Evolutionary conservation across 2,797 vertebrate genomes (phyloP), one percentile per base, ranked within the genome.

Genomic region (Microhierax caerulescens): DNA sequence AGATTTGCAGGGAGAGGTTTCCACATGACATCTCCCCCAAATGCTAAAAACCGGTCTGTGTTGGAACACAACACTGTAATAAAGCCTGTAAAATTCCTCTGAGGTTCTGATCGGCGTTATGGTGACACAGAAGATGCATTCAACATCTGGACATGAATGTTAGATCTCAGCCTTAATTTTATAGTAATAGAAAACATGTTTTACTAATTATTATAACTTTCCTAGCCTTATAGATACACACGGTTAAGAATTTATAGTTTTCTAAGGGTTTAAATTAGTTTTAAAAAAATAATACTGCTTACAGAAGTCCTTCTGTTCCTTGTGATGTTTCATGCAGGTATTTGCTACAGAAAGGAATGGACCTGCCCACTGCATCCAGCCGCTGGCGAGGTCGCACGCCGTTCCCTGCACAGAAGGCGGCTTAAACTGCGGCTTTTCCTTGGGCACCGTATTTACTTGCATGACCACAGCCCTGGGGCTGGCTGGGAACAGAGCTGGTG

Each of bases 301-400:
- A 50, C 19, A 30, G 32, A 69, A 77, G 19, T 36, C 28, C 48
- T 65, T 36, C 41, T 65, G 30, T 24, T 81, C 16, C 41, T 47
- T 51, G n/a, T 23, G 39, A 13, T 5, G 8, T 41, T 47, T 57
- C 24, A 10, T 14, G 51, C 34, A 28, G 22, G 6, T 20, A 36
- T 18, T 47, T 32, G 19, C 30, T 3, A 18, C 6, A n/a, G 1
- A 39, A 45, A 50, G 18, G 51, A 24, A 77, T 4, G 4, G 32
- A 56, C 11, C 47, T 32, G 11, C 13, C 13, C 3, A 0, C 54
- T 59, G n/a, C 19, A 37, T 27, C 45, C 64, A 19, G 5, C 25
- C 1, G 0, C 13, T 16, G 48, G 36, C 7, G 23, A 73, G 25
- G 13, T 45, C 28, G 60, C 4, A 4, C 4, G 9, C 27, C 24